Conservation (phyloP, 2,113 vertebrate species). For the Sterna hirundo region DNA sequence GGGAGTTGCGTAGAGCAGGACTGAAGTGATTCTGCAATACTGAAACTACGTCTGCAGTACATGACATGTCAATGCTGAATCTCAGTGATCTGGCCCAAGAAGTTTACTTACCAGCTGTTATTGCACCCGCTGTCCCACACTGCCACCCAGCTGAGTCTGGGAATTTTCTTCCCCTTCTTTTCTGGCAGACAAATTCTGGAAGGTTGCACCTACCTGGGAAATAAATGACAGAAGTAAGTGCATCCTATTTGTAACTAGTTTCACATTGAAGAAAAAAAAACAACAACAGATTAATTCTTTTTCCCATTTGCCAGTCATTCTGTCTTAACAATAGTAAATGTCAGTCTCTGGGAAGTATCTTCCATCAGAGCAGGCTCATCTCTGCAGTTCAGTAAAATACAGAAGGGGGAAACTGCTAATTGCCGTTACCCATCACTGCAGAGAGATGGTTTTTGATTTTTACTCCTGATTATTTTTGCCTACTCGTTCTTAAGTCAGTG, state of each 20-base stretch:
- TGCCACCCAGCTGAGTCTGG: background rate
- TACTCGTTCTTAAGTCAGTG: background rate
- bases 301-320: background rate
- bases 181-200: background rate
- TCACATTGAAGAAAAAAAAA: background rate
- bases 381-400: background rate
- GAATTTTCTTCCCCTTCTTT: background rate
- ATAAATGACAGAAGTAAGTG: background rate
- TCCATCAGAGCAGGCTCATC: background rate
- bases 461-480: background rate
- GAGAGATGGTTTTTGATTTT: background rate
- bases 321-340: background rate
- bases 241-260: background rate
- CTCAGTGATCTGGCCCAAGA: background rate
- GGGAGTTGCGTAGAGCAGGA: background rate
- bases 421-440: background rate
- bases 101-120: background rate
- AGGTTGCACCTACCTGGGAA: background rate
- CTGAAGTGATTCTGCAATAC: background rate
- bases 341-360: background rate
- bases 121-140: background rate
- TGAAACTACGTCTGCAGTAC: background rate
- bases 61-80: fast-evolving
- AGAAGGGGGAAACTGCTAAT: background rate
- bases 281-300: background rate